Conservation (phyloP, 2,113 vertebrate species). For the Rhea americana region DNA sequence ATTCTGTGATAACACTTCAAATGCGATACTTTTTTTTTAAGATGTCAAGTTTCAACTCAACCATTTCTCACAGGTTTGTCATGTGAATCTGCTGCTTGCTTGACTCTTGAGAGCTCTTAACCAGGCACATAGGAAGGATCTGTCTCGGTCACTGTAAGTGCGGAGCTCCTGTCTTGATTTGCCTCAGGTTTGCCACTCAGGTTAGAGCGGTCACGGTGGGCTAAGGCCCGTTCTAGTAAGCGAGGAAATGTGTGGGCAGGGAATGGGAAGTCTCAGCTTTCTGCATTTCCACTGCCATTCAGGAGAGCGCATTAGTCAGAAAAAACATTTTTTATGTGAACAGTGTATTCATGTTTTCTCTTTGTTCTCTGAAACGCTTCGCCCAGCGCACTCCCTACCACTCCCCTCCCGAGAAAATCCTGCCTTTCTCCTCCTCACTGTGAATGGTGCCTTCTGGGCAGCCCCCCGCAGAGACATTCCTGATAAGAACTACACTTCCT, state of each 20-base stretch:
- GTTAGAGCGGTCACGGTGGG: background rate
- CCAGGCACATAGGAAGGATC: background rate
- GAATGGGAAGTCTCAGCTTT: background rate
- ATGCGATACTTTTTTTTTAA: background rate
- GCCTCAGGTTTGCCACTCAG: background rate
- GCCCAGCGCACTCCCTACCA: too few species aligned
- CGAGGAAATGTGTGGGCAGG: background rate
- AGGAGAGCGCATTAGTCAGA: background rate
- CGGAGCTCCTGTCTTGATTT: background rate
- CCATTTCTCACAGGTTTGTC: background rate
- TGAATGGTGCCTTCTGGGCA: conserved; percentile 26
- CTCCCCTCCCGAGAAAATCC: background rate
- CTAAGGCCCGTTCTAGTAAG: background rate
- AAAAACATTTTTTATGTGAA: background rate
- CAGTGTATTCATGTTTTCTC: background rate
- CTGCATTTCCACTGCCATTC: background rate
- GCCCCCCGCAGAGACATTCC: background rate
- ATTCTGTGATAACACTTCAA: background rate
- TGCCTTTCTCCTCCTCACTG: background rate
- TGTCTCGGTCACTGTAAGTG: background rate
- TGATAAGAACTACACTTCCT: background rate
- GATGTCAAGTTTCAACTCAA: background rate
- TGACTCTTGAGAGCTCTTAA: background rate
- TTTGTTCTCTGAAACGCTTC: background rate
- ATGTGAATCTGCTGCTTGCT: background rate